A percentile compares a stretch with the other conserved stretches of the same genome.
Conservation (phyloP, 2,113 vertebrate genomes). For the Clarias gariepinus region DNA sequence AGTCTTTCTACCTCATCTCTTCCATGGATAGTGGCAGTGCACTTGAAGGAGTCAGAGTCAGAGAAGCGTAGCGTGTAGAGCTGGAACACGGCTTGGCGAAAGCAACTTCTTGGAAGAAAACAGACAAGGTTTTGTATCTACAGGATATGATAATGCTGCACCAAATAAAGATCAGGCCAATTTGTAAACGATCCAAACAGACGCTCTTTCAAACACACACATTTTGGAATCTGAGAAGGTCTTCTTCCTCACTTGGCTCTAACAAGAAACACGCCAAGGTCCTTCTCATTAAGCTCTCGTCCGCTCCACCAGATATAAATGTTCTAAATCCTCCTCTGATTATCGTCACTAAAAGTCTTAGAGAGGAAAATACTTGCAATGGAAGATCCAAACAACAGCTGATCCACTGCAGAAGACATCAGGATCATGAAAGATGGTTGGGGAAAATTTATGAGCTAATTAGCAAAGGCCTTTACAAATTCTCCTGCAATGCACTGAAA, state of each 20-base stretch:
- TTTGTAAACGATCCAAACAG: slow-evolving; percentile 14
- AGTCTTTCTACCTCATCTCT: neutral
- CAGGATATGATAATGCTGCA: slow-evolving; percentile 24
- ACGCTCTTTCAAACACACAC: slow-evolving; percentile 5
- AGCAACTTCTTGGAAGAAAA: slow-evolving; percentile 28
- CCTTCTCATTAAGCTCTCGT: slow-evolving; percentile 46
- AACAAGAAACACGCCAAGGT: slow-evolving; percentile 44
- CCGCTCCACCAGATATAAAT: slow-evolving; percentile 35
- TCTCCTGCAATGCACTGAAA: slow-evolving; percentile 50
- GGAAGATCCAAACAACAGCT: slow-evolving; percentile 22
- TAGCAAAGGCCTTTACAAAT: slow-evolving; percentile 48
- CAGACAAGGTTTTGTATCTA: slow-evolving; percentile 32
- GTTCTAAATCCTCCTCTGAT: slow-evolving; percentile 18
- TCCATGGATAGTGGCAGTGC: neutral
- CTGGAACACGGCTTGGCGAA: slow-evolving; percentile 11
- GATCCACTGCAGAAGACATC: slow-evolving; percentile 33
- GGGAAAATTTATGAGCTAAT: slow-evolving; percentile 50
- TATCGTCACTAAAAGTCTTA: neutral
- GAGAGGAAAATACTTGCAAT: slow-evolving; percentile 35
- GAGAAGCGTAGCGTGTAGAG: neutral
- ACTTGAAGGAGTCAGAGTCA: slow-evolving; percentile 12
- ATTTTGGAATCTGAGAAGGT: slow-evolving; percentile 23
- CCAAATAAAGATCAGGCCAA: slow-evolving; percentile 21
- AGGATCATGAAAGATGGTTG: slow-evolving; percentile 33
- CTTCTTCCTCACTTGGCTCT: slow-evolving; percentile 9